These are phyloP conservation scores for Xenopus laevis DNA, from an alignment of 2,113 vertebrate species.

Conservation along the genomic window DNA sequence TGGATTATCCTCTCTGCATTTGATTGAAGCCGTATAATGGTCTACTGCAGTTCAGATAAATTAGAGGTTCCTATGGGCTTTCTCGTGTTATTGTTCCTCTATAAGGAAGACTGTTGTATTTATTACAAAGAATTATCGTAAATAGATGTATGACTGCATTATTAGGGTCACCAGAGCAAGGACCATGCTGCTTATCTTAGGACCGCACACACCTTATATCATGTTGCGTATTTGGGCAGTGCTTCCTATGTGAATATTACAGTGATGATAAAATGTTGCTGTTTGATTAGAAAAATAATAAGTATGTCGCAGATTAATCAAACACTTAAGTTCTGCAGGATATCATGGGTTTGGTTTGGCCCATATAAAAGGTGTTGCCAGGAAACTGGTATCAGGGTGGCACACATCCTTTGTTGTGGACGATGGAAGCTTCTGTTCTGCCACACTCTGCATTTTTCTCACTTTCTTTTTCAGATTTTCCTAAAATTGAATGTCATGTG, in stretches of 20 bases:
- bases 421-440: background rate
- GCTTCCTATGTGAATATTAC: background rate
- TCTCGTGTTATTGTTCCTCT: too few species aligned
- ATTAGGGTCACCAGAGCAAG: too few species aligned
- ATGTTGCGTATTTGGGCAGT: background rate
- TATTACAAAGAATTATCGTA: too few species aligned
- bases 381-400: conserved; percentile 33
- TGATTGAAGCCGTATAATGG: too few species aligned
- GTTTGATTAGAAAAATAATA: background rate
- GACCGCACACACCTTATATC: background rate
- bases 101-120: too few species aligned
- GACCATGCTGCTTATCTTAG: background rate
- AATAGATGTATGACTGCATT: too few species aligned
- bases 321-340: background rate
- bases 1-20: too few species aligned
- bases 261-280: background rate
- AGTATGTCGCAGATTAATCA: background rate
- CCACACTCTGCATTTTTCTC: background rate
- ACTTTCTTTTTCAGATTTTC: too few species aligned
- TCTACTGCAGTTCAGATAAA: too few species aligned
- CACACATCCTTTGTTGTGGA: conserved; percentile 14
- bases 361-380: conserved; percentile 16
- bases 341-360: conserved; percentile 23
- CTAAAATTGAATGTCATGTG: too few species aligned
- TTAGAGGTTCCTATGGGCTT: too few species aligned